Conservation (phyloP, 2,113 vertebrate genomes). For the Albula goreensis region DNA sequence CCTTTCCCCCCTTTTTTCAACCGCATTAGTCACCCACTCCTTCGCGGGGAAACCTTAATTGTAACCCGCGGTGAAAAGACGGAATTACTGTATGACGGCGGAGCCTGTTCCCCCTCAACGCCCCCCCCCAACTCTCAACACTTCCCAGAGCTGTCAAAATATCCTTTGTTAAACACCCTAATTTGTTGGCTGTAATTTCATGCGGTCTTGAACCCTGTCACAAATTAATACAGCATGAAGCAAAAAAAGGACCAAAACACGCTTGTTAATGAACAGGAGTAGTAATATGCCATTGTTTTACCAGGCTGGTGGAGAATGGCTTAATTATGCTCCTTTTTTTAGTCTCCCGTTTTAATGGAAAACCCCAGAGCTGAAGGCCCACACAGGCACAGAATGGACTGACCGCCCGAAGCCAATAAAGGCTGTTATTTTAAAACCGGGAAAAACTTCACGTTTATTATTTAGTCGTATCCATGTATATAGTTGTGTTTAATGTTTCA, state of each 20-base stretch:
- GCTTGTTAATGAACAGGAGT: conserved; percentile 78
- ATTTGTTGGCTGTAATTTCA: conserved; percentile 84
- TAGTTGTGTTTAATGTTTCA: no score
- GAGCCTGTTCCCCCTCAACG: conserved; percentile 34
- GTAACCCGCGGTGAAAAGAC: conserved; percentile 49
- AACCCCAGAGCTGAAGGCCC: not conserved
- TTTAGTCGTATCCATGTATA: no score
- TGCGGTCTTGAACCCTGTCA: conserved; percentile 79
- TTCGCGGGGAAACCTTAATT: conserved; percentile 32
- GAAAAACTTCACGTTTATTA: no score
- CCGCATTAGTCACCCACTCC: conserved; percentile 33
- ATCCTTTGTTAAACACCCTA: conserved; percentile 69
- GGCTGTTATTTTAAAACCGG: no score
- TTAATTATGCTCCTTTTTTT: conserved; percentile 69
- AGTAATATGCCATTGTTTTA: conserved; percentile 77
- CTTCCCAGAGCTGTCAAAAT: conserved; percentile 76
- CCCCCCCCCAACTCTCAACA: conserved; percentile 37
- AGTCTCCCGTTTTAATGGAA: not conserved
- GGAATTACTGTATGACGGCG: conserved; percentile 62
- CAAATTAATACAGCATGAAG: conserved; percentile 85
- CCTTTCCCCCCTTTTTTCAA: no score
- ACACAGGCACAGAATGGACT: not conserved
- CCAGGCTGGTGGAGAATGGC: conserved; percentile 76
- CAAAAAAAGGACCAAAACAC: conserved; percentile 74
- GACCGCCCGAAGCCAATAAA: no score